Evolutionary conservation across 2,797 vertebrate species (phyloP), one percentile per base, ranked within the genome.

Genomic region (Megaceryle alcyon): DNA sequence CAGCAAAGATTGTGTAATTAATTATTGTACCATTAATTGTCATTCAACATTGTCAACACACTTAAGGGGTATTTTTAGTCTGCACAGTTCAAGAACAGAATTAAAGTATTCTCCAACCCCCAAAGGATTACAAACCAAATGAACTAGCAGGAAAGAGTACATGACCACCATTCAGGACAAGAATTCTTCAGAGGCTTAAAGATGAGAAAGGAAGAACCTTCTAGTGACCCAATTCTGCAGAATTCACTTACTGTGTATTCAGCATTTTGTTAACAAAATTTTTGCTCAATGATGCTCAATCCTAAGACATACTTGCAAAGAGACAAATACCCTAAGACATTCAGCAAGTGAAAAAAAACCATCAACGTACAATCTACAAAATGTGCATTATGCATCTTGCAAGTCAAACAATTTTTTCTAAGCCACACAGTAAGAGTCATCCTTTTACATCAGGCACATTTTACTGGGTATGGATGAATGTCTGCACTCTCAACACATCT

Each of bases 251-350:
- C 56, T 82, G 78, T 33, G 76, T 60, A 94, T 86, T 96, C 90
- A 93, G 91, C 84, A 64, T 84, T 92, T 91, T 88, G 49, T 86
- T 93, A 84, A 82, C 61, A 88, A 90, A 96, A 95, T 72, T 39
- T 33, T 48, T 56, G 48, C 63, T 94, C 70, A 44, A 14, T 69
- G 49, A 71, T 26, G 22, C 41, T 73, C 60, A 43, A 60, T 8
- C 43, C 46, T 63, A 82, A 84, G 73, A 77, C 66, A 48, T 15
- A 84, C 18, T 76, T 81, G 73, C 70, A 82, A 48, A 85, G 77
- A 90, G 59, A 92, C 53, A 91, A 94, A 96, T 73, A 91, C 29
- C 35, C 77, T 26, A 29, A 94, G 88, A 94, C 83, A 51, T 28
- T 82, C 77, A 70, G 80, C 60, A 84, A 94, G 73, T 49, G 57